Evolutionary conservation across 1,140 invertebrate genomes (phyloP).

Genomic region (Zaprionus ornatus): DNA sequence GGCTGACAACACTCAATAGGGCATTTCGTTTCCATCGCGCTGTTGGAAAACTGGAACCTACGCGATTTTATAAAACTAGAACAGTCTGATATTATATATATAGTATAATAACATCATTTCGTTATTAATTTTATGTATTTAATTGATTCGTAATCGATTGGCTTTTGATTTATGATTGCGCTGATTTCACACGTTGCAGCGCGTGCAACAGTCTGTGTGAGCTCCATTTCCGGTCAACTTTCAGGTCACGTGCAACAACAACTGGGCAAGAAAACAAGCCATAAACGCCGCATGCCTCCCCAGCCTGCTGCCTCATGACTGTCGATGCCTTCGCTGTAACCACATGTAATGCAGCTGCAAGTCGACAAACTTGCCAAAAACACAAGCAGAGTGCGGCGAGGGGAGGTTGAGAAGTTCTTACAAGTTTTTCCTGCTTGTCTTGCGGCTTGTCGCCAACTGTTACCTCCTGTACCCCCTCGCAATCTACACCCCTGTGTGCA

Average conservation of each 20-base stretch:
- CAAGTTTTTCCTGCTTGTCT: conserved; percentile 55
- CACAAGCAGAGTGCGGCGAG: conserved; percentile 25
- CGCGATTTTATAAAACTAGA: background rate
- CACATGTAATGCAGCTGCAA: conserved; percentile 73
- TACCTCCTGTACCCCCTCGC: background rate
- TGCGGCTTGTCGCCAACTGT: conserved; percentile 33
- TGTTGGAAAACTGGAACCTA: background rate
- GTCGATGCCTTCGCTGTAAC: conserved; percentile 58
- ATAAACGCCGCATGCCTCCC: conserved; percentile 41
- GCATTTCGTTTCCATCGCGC: background rate
- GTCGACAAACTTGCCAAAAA: conserved; percentile 63
- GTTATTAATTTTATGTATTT: background rate
- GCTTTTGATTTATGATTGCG: background rate
- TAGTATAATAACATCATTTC: too few species aligned
- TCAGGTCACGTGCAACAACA: conserved; percentile 44
- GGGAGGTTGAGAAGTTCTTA: conserved; percentile 48
- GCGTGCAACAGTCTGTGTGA: conserved; percentile 54
- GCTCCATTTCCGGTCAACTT: conserved; percentile 46
- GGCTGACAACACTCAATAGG: background rate
- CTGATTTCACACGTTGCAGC: conserved; percentile 13
- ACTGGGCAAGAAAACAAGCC: conserved; percentile 24
- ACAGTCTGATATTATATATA: background rate
- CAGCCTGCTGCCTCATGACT: conserved; percentile 31
- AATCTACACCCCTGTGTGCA: background rate
- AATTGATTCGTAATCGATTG: background rate